Conservation (phyloP, 2,888 invertebrate species). For the Tenthredo amoena region DNA sequence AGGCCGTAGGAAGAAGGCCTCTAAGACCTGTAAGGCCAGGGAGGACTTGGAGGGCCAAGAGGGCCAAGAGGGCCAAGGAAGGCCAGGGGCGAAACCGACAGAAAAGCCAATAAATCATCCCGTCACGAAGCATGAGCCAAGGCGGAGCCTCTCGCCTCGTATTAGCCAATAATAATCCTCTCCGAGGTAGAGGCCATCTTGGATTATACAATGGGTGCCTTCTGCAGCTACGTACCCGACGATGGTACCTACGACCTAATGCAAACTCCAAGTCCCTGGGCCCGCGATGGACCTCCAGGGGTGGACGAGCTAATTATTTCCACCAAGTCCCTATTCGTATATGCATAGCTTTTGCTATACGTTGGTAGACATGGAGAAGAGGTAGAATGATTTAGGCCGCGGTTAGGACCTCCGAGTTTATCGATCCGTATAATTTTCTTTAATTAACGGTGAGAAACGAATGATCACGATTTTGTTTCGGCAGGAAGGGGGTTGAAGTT, state of each 20-base stretch:
- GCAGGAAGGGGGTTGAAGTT: not conserved
- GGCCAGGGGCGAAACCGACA: constrained; percentile 77
- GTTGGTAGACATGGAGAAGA: not conserved
- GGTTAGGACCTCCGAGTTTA: constrained; percentile 40
- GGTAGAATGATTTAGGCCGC: constrained; percentile 30
- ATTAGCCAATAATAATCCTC: constrained; percentile 83
- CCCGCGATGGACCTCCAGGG: constrained; percentile 71
- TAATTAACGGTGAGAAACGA: not conserved
- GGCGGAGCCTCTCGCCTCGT: constrained; percentile 81
- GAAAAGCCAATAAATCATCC: constrained; percentile 81
- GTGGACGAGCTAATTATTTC: constrained; percentile 63
- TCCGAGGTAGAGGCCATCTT: constrained; percentile 81
- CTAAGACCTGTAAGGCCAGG: not conserved
- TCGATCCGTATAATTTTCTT: not conserved
- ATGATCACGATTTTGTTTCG: not conserved
- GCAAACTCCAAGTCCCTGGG: constrained; percentile 72
- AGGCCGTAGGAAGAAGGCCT: constrained; percentile 13
- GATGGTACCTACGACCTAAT: constrained; percentile 67
- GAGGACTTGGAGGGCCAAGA: constrained; percentile 18
- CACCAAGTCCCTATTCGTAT: not conserved
- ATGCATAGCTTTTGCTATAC: not conserved
- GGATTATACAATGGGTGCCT: constrained; percentile 79
- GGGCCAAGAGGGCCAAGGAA: constrained; percentile 31
- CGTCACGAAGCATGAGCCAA: constrained; percentile 81
- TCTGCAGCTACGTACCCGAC: constrained; percentile 68